Evolutionary conservation across 2,888 invertebrate species (phyloP).

Genomic region (Cyaniris semiargus): DNA sequence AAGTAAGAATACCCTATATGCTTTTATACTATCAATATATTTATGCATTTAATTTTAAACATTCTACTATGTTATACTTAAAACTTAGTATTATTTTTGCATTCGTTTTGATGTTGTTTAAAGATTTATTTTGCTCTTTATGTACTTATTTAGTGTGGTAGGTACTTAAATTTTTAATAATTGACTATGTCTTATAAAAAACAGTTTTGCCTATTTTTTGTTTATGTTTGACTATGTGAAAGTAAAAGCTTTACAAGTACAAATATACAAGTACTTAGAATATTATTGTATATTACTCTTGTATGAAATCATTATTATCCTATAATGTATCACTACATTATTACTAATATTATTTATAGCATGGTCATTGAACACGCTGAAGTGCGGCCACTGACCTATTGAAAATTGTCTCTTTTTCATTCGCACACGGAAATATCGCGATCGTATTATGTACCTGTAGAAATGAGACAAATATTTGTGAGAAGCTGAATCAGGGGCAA

Average conservation of each 20-base stretch:
- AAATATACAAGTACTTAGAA: conserved; percentile 19
- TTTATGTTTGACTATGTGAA: neutral
- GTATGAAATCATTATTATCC: neutral
- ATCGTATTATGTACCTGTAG: no score
- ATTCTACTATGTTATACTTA: neutral
- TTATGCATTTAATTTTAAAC: conserved; percentile 2
- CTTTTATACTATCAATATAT: neutral
- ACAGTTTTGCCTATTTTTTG: neutral
- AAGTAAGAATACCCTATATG: neutral
- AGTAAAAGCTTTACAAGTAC: conserved; percentile 24
- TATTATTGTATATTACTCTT: conserved; percentile 13
- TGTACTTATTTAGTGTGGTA: neutral
- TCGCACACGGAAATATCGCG: no score
- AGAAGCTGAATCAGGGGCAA: no score
- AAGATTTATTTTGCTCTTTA: neutral
- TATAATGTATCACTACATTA: neutral
- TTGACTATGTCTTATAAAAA: neutral
- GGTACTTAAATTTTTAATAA: neutral
- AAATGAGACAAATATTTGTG: no score
- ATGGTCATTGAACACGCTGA: no score
- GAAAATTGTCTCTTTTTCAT: no score
- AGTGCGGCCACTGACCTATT: no score
- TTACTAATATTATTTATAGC: no score
- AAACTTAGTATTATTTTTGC: neutral
- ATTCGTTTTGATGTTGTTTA: neutral